phyloP scores from a whole-genome alignment of 2,888 invertebrate species.

The Andrena bucephala region DNA sequence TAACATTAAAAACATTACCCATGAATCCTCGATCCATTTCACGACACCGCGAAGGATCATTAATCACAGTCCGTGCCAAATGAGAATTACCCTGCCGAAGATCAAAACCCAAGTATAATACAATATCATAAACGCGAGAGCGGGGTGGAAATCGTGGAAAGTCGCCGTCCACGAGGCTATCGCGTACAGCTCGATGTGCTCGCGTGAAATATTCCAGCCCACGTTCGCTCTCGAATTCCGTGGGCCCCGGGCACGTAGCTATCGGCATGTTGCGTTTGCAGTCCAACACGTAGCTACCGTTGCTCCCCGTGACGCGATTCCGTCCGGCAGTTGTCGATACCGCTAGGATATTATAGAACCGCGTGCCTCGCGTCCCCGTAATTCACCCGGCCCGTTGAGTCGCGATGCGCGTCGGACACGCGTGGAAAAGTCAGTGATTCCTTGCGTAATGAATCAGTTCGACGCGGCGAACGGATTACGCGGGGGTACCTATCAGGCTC shows the following conservation, averaged over 20 bases:
- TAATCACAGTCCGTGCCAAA: no score
- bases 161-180: background rate
- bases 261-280: conserved; percentile 46
- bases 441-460: background rate
- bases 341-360: conserved; percentile 29
- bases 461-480: background rate
- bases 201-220: conserved; percentile 64
- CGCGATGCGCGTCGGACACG: background rate
- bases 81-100: no score
- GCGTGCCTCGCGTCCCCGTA: conserved; percentile 4
- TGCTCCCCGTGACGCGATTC: conserved; percentile 53
- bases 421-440: conserved; percentile 1
- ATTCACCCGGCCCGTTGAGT: background rate
- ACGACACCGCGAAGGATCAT: no score
- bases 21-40: background rate
- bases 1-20: no score
- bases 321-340: conserved; percentile 43
- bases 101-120: no score
- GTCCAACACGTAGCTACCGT: conserved; percentile 25
- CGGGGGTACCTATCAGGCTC: background rate
- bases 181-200: conserved; percentile 34
- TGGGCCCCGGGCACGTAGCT: conserved; percentile 37
- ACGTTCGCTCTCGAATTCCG: conserved; percentile 48
- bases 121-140: background rate
- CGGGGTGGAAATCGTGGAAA: conserved; percentile 7